phyloP scores from a whole-genome alignment of 2,888 invertebrate species.

The Lordiphosa fenestrarum region DNA sequence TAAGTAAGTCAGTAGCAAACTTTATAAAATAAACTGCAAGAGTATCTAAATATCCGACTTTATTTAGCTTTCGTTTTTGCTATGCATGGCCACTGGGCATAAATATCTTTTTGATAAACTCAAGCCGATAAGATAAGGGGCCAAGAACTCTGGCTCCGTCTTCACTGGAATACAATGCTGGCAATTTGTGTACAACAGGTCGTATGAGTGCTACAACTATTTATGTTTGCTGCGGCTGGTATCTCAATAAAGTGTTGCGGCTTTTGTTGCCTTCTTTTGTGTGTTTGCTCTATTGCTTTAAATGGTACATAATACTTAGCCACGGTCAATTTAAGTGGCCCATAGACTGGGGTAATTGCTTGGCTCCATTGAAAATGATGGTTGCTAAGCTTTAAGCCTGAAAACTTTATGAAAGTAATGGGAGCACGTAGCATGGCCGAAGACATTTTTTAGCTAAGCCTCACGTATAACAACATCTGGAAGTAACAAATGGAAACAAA shows the following conservation, averaged over 20 bases:
- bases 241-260: constrained; percentile 14
- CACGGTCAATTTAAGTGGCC: constrained; percentile 15
- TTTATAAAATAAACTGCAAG: too few relatives aligned
- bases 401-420: too few relatives aligned
- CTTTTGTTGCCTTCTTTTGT: constrained; percentile 29
- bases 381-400: too few relatives aligned
- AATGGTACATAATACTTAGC: constrained; percentile 33
- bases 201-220: constrained; percentile 44
- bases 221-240: constrained; percentile 2
- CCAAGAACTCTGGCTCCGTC: constrained; percentile 20
- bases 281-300: constrained; percentile 16
- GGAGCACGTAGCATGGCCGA: too few relatives aligned
- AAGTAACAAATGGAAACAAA: too few relatives aligned
- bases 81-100: constrained; percentile 2
- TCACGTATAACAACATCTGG: too few relatives aligned
- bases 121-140: constrained; percentile 54
- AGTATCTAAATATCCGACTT: not conserved
- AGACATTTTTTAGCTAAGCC: too few relatives aligned
- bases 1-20: too few relatives aligned
- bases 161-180: constrained; percentile 2
- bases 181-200: constrained; percentile 50
- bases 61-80: not conserved
- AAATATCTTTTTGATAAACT: constrained; percentile 40
- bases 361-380: constrained; percentile 1
- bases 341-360: not conserved